Evolutionary conservation across 2,797 vertebrate genomes (phyloP).

Genomic region (Crax fasciolata): DNA sequence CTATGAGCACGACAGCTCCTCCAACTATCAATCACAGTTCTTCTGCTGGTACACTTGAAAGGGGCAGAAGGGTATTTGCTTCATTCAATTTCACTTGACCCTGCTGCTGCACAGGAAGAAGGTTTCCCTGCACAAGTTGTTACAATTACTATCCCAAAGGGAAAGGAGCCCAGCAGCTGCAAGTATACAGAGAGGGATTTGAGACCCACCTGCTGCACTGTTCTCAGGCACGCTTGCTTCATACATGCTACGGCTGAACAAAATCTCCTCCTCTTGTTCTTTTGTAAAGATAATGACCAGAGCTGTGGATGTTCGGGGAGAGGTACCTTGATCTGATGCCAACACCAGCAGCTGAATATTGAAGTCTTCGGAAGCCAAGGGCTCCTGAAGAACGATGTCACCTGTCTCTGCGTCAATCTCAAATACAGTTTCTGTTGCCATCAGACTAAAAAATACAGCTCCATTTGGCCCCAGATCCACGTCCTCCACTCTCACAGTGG

Average conservation of each 20-base stretch:
- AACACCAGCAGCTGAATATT: slow-evolving; percentile 83
- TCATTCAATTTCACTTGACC: neutral
- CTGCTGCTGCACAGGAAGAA: neutral
- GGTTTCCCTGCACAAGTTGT: neutral
- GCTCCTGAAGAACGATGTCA: slow-evolving; percentile 85
- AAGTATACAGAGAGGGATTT: neutral
- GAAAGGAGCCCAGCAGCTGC: neutral
- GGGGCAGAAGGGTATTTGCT: neutral
- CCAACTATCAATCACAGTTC: neutral
- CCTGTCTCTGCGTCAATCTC: slow-evolving; percentile 84
- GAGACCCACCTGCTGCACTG: slow-evolving; percentile 86
- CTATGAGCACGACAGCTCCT: neutral
- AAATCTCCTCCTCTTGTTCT: slow-evolving; percentile 82
- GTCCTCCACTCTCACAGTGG: slow-evolving; percentile 85
- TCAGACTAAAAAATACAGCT: slow-evolving; percentile 83
- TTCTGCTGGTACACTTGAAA: neutral
- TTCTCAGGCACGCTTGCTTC: slow-evolving; percentile 87
- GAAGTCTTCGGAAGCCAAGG: slow-evolving; percentile 80
- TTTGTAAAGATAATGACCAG: slow-evolving; percentile 88
- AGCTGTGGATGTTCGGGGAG: slow-evolving; percentile 85
- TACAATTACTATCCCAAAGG: neutral
- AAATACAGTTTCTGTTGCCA: slow-evolving; percentile 83
- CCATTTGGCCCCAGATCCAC: slow-evolving; percentile 89
- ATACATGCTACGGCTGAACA: slow-evolving; percentile 87
- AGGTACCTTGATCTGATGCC: slow-evolving; percentile 86